Base-by-base conservation (phyloP, 2,113 vertebrate species). In the Diglossa brunneiventris region DNA sequence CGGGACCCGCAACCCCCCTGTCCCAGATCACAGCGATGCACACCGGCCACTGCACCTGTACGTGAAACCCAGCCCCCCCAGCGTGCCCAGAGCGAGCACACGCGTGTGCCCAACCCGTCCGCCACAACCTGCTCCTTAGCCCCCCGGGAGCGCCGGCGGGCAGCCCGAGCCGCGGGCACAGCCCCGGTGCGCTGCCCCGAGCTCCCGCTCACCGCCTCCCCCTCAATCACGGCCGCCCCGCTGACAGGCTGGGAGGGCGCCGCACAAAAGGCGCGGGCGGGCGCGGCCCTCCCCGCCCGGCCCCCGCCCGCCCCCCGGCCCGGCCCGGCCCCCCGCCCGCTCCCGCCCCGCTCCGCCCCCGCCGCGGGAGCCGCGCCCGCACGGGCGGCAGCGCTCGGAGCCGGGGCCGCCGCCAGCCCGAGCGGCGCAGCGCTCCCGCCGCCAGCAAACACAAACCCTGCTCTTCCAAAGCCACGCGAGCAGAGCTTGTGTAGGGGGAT, bases 71-170 rank as follows among this genome's bases (percentile, higher is more conserved):
- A 1, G 11, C 10, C 26, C 10, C 77, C 5, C 0, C 55, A 0
- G 8, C 0, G 6, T 0, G n/a, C 3, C 20, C 37, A 2, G 80
- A 4, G 33, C 0, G n/a, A 23, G 28, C 30, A 0, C 46, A 1
- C 9, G 26, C 28, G 2, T 1, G 47, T 1, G 8, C 3, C 15
- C 52, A 19, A 0, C 39, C 52, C 67, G 6, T 5, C 47, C 4
- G 2, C 44, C 8, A 0, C 37, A 2, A 1, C 27, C 59, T 0
- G 33, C 35, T 58, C n/a, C 61, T 2, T 0, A 4, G 31, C 3
- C 23, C 9, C 15, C 10, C 49, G 0, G 63, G 11, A 18, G 80
- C 35, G 10, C 28, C 0, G 0, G 39, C 8, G 59, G 31, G 33
- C 42, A 10, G 31, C 30, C 62, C 30, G 30, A 13, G 23, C 15